Conservation (phyloP, 2,113 vertebrate genomes). For the Nyctibius bracteatus region DNA sequence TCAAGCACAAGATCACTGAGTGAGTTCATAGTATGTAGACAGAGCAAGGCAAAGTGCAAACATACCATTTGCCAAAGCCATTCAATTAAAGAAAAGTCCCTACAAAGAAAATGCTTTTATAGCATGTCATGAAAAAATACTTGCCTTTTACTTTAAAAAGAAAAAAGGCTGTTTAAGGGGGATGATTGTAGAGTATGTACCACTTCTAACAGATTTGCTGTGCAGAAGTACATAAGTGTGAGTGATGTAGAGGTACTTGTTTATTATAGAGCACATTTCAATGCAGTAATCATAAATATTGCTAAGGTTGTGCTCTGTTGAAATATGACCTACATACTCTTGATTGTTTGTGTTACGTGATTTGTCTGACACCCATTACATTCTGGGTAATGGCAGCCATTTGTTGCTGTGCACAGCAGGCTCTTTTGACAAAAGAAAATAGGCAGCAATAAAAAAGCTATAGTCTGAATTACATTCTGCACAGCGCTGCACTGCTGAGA, state of each 20-base stretch:
- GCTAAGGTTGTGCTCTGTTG: constrained; percentile 81
- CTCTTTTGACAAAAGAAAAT: constrained; percentile 87
- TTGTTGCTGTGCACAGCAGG: constrained; percentile 87
- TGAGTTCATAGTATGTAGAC: not conserved
- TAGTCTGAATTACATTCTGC: constrained; percentile 86
- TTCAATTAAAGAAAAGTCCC: constrained; percentile 69
- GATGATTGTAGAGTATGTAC: constrained; percentile 64
- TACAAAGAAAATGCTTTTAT: constrained; percentile 57
- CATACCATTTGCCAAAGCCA: constrained; percentile 35
- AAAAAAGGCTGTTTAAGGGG: constrained; percentile 52
- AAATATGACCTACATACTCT: constrained; percentile 85
- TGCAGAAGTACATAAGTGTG: constrained; percentile 77
- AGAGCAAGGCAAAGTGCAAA: constrained; percentile 1
- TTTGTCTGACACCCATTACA: constrained; percentile 89
- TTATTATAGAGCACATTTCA: constrained; percentile 88
- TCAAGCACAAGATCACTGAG: not conserved
- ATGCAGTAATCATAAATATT: constrained; percentile 87
- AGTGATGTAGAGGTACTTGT: constrained; percentile 84
- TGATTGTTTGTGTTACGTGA: constrained; percentile 84
- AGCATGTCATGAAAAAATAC: constrained; percentile 52
- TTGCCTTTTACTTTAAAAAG: constrained; percentile 67
- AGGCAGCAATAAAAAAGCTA: constrained; percentile 85
- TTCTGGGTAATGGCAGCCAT: constrained; percentile 92
- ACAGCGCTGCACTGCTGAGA: constrained; percentile 79
- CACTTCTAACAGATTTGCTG: constrained; percentile 71